These are phyloP conservation scores for Ginglymostoma cirratum DNA, from an alignment of 2,113 vertebrate species.

Conservation along the genomic window DNA sequence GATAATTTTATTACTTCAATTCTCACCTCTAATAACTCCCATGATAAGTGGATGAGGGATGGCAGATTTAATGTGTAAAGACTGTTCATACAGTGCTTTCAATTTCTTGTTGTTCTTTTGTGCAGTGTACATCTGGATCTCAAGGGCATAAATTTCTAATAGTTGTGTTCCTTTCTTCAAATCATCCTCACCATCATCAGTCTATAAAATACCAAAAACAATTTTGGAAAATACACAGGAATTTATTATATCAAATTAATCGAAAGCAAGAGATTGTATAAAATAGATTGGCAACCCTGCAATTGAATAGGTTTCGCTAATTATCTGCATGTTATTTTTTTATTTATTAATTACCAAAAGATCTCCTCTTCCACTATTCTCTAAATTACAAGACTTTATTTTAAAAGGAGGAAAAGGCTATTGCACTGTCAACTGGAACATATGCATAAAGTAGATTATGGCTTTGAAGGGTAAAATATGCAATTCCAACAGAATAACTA, in stretches of 20 bases:
- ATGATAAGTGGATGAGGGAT: conserved; percentile 98
- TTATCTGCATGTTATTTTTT: neutral
- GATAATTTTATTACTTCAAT: neutral
- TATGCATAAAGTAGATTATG: neutral
- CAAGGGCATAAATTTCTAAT: conserved; percentile 96
- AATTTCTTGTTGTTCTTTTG: conserved; percentile 99
- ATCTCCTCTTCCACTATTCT: neutral
- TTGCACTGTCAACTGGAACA: neutral
- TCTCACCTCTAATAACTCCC: conserved; percentile 94
- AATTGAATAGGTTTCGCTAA: neutral
- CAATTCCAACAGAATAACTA: neutral
- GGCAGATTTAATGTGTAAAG: conserved; percentile 97
- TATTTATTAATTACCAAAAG: neutral
- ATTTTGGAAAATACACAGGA: neutral
- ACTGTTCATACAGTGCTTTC: conserved; percentile 97
- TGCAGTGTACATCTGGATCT: conserved; percentile 99
- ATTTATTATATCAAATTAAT: neutral
- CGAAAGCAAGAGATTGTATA: neutral
- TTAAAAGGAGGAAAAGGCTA: neutral
- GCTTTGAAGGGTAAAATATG: neutral
- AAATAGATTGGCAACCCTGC: neutral
- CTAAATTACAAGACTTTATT: neutral
- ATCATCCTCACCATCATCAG: conserved; percentile 97
- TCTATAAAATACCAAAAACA: conserved; percentile 58
- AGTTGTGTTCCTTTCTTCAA: conserved; percentile 97